Conservation (phyloP, 2,797 vertebrate species). For the Takifugu rubripes region DNA sequence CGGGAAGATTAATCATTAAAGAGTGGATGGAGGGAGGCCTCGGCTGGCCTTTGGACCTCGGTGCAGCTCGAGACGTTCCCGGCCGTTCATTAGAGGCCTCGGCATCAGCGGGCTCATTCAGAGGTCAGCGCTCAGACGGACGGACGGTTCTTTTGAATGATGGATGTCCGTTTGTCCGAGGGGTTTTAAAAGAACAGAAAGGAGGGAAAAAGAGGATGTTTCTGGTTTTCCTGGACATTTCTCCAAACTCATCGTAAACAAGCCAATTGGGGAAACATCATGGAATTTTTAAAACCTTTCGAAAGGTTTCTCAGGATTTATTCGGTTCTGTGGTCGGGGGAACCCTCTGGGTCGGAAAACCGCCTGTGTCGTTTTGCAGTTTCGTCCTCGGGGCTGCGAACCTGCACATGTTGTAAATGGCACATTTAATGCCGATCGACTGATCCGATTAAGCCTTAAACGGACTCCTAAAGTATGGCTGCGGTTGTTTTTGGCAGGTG, state of each 20-base stretch:
- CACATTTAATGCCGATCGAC: no score
- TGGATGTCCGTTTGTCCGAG: slow-evolving; percentile 49
- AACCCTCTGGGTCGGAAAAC: no score
- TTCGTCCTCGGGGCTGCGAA: no score
- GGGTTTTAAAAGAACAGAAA: slow-evolving; percentile 41
- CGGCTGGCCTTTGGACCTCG: slow-evolving; percentile 40
- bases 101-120: slow-evolving; percentile 61
- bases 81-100: slow-evolving; percentile 50
- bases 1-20: slow-evolving; percentile 26
- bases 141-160: slow-evolving; percentile 58
- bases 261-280: slow-evolving; percentile 34
- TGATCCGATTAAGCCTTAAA: not conserved
- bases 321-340: no score
- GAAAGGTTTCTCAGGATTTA: not conserved
- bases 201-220: slow-evolving; percentile 51
- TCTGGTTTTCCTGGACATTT: slow-evolving; percentile 56
- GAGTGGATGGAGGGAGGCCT: slow-evolving; percentile 45
- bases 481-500: slow-evolving; percentile 11
- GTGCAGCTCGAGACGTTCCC: slow-evolving; percentile 40
- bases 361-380: no score
- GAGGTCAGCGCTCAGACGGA: slow-evolving; percentile 54
- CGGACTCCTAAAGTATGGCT: no score
- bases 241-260: slow-evolving; percentile 65
- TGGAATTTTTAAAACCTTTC: slow-evolving; percentile 7
- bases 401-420: no score